Conservation (phyloP, 2,888 invertebrate species). For the Stenodema calcarata region DNA sequence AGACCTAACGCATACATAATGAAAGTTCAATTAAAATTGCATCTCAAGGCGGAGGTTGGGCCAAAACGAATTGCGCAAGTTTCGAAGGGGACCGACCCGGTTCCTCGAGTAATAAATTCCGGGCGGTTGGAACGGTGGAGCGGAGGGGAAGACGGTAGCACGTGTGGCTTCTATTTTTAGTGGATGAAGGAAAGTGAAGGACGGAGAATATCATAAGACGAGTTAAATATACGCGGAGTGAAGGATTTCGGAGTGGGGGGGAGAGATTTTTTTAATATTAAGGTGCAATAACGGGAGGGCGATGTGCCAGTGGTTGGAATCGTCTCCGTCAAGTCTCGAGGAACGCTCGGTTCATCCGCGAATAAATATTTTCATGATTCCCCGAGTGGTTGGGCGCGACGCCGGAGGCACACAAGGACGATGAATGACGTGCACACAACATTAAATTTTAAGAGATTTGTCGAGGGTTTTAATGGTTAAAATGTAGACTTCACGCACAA, state of each 20-base stretch:
- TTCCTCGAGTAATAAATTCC: background rate
- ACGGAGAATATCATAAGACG: background rate
- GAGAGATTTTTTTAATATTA: background rate
- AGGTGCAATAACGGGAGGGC: background rate
- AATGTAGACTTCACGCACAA: too few relatives aligned
- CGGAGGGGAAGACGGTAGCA: background rate
- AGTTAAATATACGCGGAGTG: background rate
- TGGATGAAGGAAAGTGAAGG: background rate
- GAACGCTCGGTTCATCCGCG: too few relatives aligned
- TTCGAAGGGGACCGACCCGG: background rate
- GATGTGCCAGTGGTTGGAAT: background rate
- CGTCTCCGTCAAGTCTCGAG: background rate
- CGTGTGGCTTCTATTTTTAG: background rate
- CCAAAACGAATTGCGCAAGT: background rate
- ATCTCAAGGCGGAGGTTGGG: background rate
- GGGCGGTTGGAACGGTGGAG: background rate
- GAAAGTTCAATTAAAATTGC: background rate
- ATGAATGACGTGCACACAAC: too few relatives aligned
- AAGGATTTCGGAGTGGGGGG: background rate
- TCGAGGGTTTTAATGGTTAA: too few relatives aligned
- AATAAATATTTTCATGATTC: too few relatives aligned
- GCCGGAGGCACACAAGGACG: too few relatives aligned
- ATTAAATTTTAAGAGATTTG: too few relatives aligned
- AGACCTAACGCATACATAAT: background rate
- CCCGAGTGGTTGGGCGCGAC: too few relatives aligned